These are phyloP conservation scores for Leptobrachium ailaonicum DNA, from an alignment of 2,113 vertebrate species.

Conservation along the genomic window DNA sequence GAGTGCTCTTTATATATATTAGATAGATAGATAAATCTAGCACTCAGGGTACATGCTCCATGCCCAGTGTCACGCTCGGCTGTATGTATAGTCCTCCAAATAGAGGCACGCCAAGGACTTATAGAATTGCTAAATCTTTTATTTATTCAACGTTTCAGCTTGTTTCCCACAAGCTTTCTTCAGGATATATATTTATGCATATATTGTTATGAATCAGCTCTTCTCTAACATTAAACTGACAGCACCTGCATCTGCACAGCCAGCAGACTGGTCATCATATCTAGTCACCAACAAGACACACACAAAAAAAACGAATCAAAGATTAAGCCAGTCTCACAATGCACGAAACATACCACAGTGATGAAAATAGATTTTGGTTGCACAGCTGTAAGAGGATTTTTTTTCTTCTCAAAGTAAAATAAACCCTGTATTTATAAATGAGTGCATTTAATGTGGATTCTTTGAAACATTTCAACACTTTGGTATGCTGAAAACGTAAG, in stretches of 20 bases:
- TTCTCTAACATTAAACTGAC: conserved; percentile 11
- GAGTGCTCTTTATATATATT: too few relatives aligned
- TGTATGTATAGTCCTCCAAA: too few relatives aligned
- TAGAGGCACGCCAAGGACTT: too few relatives aligned
- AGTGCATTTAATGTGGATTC: conserved; percentile 19
- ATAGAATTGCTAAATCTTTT: too few relatives aligned
- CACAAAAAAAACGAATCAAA: conserved; percentile 27
- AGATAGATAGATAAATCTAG: too few relatives aligned
- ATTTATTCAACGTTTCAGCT: too few relatives aligned
- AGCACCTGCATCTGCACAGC: conserved; percentile 13
- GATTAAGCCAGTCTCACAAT: conserved; percentile 36
- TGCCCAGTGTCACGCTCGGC: too few relatives aligned
- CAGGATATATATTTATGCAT: too few relatives aligned
- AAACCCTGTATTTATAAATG: conserved; percentile 22
- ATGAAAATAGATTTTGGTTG: conserved; percentile 35
- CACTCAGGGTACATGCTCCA: too few relatives aligned
- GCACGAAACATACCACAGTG: conserved; percentile 19
- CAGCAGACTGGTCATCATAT: conserved; percentile 30
- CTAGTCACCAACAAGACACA: background rate
- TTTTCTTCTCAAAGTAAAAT: conserved; percentile 22
- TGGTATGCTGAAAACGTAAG: conserved; percentile 7
- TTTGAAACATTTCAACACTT: conserved; percentile 19
- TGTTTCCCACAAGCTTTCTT: too few relatives aligned
- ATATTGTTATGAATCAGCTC: too few relatives aligned
- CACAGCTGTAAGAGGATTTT: conserved; percentile 37